Evolutionary conservation across 1,140 invertebrate genomes (phyloP).

Genomic region (Rhynchophorus ferrugineus): DNA sequence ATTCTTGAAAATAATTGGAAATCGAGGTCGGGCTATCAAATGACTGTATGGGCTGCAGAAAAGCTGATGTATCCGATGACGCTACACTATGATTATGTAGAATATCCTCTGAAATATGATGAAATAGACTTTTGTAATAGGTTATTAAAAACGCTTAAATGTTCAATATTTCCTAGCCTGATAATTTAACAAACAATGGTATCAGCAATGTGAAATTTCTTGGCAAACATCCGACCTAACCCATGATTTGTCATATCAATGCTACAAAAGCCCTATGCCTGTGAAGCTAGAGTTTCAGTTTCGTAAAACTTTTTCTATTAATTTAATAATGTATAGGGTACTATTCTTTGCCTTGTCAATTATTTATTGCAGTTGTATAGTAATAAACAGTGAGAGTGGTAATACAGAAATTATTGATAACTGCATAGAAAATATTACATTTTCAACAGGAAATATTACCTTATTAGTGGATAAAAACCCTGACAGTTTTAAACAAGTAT

Average conservation of each 20-base stretch:
- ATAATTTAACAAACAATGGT: conserved; percentile 8
- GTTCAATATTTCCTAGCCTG: conserved; percentile 1
- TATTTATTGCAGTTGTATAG: no score
- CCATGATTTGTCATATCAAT: conserved; percentile 23
- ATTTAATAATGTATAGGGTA: no score
- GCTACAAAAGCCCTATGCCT: conserved; percentile 22
- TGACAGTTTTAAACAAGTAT: neutral
- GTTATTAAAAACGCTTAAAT: no score
- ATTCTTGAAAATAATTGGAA: conserved; percentile 9
- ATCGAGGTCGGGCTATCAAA: conserved; percentile 1
- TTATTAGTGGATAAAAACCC: conserved; percentile 26
- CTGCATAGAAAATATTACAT: neutral
- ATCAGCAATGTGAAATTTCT: conserved; percentile 8
- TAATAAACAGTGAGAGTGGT: no score
- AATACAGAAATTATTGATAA: neutral
- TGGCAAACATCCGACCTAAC: conserved; percentile 27
- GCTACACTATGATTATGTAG: neutral
- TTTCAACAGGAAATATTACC: neutral
- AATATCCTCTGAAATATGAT: conserved; percentile 12
- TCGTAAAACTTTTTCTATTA: no score
- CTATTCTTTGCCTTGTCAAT: no score
- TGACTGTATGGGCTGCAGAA: conserved; percentile 10
- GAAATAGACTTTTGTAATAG: neutral
- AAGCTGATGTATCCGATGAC: neutral
- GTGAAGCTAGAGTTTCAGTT: neutral